Conservation (phyloP, 2,888 invertebrate species). For the Drosophila meridiana region DNA sequence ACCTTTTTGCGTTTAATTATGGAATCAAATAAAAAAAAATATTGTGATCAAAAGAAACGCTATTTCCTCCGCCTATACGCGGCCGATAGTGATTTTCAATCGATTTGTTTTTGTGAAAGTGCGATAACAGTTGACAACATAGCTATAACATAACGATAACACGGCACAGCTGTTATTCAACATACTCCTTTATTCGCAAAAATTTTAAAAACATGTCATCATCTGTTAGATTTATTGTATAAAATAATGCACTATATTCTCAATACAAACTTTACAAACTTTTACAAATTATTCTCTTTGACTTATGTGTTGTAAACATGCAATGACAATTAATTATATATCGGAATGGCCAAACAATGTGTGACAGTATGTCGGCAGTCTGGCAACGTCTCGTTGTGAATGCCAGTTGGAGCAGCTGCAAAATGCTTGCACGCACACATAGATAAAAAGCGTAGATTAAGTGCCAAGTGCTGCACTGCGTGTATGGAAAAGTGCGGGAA, state of each 20-base stretch:
- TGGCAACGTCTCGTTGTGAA: constrained; percentile 38
- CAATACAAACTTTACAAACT: too few species aligned
- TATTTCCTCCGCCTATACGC: constrained; percentile 57
- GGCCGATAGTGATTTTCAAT: constrained; percentile 44
- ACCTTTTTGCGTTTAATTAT: constrained; percentile 46
- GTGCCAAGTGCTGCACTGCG: constrained; percentile 58
- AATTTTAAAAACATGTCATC: neutral
- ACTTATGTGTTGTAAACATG: neutral
- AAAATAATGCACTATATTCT: neutral
- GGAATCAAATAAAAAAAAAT: constrained; percentile 35
- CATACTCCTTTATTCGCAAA: constrained; percentile 14
- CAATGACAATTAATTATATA: constrained; percentile 15
- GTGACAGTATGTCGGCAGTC: neutral
- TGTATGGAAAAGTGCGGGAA: constrained; percentile 72
- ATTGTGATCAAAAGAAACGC: constrained; percentile 56
- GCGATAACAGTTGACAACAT: constrained; percentile 43
- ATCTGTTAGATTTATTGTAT: neutral
- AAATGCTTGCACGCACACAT: constrained; percentile 60
- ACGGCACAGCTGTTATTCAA: constrained; percentile 45
- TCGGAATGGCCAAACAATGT: constrained; percentile 9
- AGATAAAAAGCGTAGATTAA: constrained; percentile 52
- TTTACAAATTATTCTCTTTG: too few species aligned
- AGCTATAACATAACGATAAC: constrained; percentile 22
- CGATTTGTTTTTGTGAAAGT: constrained; percentile 49
- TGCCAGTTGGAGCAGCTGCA: constrained; percentile 58